Percentiles rank a stretch among this genome's conserved stretches.
Conservation (phyloP, 1,140 invertebrate species). For the Drosophila athabasca region DNA sequence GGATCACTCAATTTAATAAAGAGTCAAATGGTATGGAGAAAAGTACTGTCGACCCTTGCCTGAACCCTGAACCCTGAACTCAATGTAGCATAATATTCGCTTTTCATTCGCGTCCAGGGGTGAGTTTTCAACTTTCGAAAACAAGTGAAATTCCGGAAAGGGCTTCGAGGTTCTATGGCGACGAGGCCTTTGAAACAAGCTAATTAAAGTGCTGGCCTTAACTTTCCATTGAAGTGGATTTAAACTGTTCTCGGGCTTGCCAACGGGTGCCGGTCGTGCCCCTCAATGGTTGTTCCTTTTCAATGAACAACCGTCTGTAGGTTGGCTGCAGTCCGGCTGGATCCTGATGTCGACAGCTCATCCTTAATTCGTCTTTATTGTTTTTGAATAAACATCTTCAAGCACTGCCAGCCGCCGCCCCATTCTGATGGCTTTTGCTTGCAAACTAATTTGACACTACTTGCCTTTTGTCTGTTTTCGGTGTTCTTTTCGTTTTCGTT, state of each 20-base stretch:
- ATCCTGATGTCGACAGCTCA: conserved; percentile 7
- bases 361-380: conserved; percentile 8
- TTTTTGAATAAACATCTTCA: background rate
- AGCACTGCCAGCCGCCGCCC: background rate
- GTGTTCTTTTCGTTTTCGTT: conserved; percentile 3
- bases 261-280: too few species aligned
- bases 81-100: background rate
- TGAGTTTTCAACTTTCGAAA: too few species aligned
- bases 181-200: too few species aligned
- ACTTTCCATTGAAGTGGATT: background rate
- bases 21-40: conserved; percentile 15
- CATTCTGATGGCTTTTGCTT: background rate
- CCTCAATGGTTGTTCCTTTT: conserved; percentile 17
- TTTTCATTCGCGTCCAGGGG: too few species aligned
- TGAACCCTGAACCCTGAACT: background rate
- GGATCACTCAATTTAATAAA: conserved; percentile 69
- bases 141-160: too few species aligned
- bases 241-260: background rate
- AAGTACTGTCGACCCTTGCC: too few species aligned
- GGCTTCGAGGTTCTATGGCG: too few species aligned
- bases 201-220: too few species aligned
- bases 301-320: conserved; percentile 15
- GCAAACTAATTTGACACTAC: conserved; percentile 40
- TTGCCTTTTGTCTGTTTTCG: background rate
- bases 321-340: conserved; percentile 11